These are phyloP conservation scores for Anagrus nilaparvatae DNA, from an alignment of 1,140 invertebrate genomes.

Conservation along the genomic window DNA sequence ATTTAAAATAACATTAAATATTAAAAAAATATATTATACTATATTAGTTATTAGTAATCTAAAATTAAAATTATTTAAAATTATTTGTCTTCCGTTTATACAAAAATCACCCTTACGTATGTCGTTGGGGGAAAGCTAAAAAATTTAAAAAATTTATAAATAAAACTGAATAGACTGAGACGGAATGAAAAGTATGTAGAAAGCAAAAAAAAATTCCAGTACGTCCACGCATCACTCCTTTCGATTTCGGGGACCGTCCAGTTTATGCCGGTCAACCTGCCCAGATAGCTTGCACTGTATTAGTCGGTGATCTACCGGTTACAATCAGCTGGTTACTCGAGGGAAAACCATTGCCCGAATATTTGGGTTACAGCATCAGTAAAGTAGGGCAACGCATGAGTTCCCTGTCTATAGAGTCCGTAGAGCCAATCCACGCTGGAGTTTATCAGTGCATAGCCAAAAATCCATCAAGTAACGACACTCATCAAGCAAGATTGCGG, in stretches of 20 bases:
- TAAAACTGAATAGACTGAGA: background rate
- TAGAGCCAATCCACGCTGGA: conserved; percentile 46
- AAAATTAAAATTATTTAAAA: no score
- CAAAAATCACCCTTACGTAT: background rate
- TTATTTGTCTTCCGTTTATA: no score
- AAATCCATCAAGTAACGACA: conserved; percentile 53
- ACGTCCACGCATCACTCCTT: conserved; percentile 56
- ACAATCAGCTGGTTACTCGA: conserved; percentile 55
- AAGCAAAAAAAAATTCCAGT: conserved; percentile 45
- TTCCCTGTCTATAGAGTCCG: conserved; percentile 43
- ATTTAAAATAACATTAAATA: no score
- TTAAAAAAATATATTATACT: no score
- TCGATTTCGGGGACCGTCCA: conserved; percentile 53
- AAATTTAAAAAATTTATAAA: background rate
- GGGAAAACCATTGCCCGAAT: conserved; percentile 37
- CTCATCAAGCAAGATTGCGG: conserved; percentile 44
- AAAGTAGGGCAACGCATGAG: conserved; percentile 46
- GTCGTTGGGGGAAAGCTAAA: background rate
- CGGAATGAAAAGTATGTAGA: background rate
- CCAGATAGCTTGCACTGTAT: conserved; percentile 59
- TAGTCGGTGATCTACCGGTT: conserved; percentile 58
- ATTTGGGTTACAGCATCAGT: conserved; percentile 39
- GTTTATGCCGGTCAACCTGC: conserved; percentile 58
- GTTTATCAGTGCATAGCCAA: conserved; percentile 57
- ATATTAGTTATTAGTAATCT: no score